Evolutionary conservation across 1,140 invertebrate species (phyloP).

Genomic region (Piezodorus guildinii): DNA sequence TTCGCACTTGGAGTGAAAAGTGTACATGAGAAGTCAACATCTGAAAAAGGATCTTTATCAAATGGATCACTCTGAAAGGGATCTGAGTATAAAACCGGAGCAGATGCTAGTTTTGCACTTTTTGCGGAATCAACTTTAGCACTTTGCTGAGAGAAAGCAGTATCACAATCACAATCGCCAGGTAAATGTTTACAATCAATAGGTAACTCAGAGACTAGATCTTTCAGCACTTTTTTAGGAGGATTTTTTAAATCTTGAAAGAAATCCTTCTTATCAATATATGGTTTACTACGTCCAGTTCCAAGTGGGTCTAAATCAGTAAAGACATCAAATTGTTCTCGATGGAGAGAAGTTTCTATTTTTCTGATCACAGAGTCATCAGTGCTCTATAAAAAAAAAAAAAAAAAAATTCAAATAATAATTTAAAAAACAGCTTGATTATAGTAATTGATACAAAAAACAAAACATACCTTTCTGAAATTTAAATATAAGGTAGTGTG

Average conservation of each 20-base stretch:
- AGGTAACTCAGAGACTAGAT: conserved; percentile 43
- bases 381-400: conserved; percentile 15
- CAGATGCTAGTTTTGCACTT: background rate
- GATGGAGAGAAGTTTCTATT: conserved; percentile 1
- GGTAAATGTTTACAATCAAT: conserved; percentile 22
- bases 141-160: background rate
- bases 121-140: background rate
- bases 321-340: conserved; percentile 56
- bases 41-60: conserved; percentile 51
- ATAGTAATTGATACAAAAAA: background rate
- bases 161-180: conserved; percentile 13
- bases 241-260: conserved; percentile 88
- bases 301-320: conserved; percentile 84
- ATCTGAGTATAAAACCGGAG: conserved; percentile 35
- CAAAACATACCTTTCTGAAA: too few relatives aligned
- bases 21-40: conserved; percentile 35
- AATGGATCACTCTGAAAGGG: conserved; percentile 60
- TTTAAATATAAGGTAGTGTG: too few relatives aligned
- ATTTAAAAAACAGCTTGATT: background rate
- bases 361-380: conserved; percentile 16
- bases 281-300: conserved; percentile 76
- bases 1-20: conserved; percentile 29
- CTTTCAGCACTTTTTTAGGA: conserved; percentile 79
- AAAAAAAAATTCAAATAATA: background rate
- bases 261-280: conserved; percentile 89